Conservation (phyloP, 2,888 invertebrate genomes). For the Acrobasis repandana region DNA sequence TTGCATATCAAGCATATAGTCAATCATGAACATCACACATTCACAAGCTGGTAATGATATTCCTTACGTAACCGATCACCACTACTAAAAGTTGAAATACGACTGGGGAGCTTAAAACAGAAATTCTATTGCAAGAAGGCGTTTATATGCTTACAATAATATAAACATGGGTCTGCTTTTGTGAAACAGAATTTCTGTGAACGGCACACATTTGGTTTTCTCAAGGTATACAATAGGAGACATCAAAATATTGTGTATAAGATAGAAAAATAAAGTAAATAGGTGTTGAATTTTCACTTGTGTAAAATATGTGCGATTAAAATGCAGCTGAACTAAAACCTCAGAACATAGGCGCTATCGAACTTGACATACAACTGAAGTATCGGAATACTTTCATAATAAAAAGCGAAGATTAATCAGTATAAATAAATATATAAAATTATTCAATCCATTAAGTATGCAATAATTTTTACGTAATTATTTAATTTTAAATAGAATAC, state of each 20-base stretch:
- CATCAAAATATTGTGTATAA: no score
- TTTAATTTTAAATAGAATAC: conserved; percentile 1
- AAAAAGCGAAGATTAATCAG: neutral
- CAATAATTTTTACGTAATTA: neutral
- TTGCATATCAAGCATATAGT: no score
- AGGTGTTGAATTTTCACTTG: neutral
- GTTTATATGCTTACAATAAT: no score
- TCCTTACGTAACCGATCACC: neutral
- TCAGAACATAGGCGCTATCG: neutral
- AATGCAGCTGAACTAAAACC: conserved; percentile 7
- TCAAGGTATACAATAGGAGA: no score
- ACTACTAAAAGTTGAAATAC: neutral
- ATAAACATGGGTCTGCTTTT: no score
- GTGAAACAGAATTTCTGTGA: no score
- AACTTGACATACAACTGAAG: neutral
- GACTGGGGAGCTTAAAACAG: neutral
- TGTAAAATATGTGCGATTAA: conserved; percentile 14
- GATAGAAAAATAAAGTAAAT: neutral
- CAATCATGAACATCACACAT: no score
- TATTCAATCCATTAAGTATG: conserved; percentile 1
- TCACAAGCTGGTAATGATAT: no score
- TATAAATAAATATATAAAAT: neutral
- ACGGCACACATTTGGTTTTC: no score
- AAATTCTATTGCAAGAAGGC: neutral
- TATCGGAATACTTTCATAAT: neutral